phyloP scores from a whole-genome alignment of 2,888 invertebrate species.

The Argyresthia albistria region DNA sequence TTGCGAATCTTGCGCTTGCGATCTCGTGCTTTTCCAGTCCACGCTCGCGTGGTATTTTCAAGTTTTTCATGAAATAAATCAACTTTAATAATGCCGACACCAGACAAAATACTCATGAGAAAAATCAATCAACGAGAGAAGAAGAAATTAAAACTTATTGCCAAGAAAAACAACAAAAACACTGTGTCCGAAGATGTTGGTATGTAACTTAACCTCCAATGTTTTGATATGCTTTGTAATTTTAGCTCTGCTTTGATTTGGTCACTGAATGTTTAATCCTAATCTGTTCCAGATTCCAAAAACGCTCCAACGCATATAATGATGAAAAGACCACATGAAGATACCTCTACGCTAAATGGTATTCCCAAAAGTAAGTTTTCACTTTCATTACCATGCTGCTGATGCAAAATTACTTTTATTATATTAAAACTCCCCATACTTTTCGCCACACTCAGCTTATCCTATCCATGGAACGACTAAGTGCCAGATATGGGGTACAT shows the following conservation, averaged over 20 bases:
- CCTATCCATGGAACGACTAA: too few species aligned
- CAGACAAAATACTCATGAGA: constrained; percentile 80
- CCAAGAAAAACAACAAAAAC: constrained; percentile 53
- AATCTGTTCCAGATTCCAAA: constrained; percentile 14
- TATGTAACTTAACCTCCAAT: constrained; percentile 5
- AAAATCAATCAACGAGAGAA: constrained; percentile 86
- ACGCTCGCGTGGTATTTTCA: too few species aligned
- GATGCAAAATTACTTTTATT: too few species aligned
- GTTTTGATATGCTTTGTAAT: neutral
- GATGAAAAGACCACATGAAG: constrained; percentile 35
- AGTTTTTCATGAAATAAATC: too few species aligned
- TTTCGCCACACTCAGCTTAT: too few species aligned
- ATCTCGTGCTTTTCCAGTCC: too few species aligned
- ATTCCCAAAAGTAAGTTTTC: constrained; percentile 37
- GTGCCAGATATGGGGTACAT: too few species aligned
- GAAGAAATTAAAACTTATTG: constrained; percentile 72
- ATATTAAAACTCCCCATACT: too few species aligned
- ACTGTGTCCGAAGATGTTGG: constrained; percentile 15
- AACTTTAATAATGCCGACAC: constrained; percentile 65
- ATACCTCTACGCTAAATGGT: constrained; percentile 14
- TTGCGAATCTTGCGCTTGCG: too few species aligned
- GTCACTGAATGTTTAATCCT: neutral
- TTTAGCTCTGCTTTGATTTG: neutral
- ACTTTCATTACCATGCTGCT: neutral
- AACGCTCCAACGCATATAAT: constrained; percentile 13